Percentiles rank a stretch among this genome's conserved stretches.
These are phyloP conservation scores for Dastarcus helophoroides DNA, from an alignment of 2,888 invertebrate genomes.

Conservation along the genomic window DNA sequence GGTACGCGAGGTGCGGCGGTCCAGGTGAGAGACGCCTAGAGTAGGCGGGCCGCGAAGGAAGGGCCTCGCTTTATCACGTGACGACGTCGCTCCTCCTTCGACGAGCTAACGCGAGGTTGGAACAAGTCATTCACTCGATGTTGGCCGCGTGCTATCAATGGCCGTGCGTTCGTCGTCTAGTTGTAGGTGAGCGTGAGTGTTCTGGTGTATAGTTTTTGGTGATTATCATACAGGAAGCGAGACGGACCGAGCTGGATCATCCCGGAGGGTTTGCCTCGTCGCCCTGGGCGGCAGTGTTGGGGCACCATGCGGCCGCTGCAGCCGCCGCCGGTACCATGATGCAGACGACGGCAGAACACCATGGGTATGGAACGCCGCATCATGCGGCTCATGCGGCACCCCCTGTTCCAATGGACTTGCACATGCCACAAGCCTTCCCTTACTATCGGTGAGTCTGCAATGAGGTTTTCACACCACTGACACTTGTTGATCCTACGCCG, in stretches of 20 bases:
- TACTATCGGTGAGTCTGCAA: slow-evolving; percentile 77
- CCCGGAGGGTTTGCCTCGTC: slow-evolving; percentile 60
- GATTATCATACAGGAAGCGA: too few species aligned
- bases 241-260: slow-evolving; percentile 69
- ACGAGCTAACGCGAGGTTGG: too few species aligned
- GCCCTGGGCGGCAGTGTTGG: slow-evolving; percentile 65
- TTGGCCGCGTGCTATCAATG: slow-evolving; percentile 41
- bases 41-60: slow-evolving; percentile 24
- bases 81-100: slow-evolving; percentile 41
- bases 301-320: slow-evolving; percentile 46
- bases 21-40: slow-evolving; percentile 21
- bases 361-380: slow-evolving; percentile 47
- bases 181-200: slow-evolving; percentile 25
- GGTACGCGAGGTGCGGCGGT: slow-evolving; percentile 9
- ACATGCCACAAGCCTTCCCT: slow-evolving; percentile 83
- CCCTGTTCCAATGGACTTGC: slow-evolving; percentile 71
- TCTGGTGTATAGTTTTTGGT: slow-evolving; percentile 23
- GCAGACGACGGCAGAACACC: slow-evolving; percentile 39
- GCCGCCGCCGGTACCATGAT: slow-evolving; percentile 35
- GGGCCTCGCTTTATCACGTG: slow-evolving; percentile 34
- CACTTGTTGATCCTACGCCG: slow-evolving; percentile 36
- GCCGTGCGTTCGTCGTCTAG: slow-evolving; percentile 57
- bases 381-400: slow-evolving; percentile 45
- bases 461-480: slow-evolving; percentile 13
- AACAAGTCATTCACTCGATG: slow-evolving; percentile 34